Conservation (phyloP, 2,113 vertebrate genomes). For the Chelonoidis abingdonii region DNA sequence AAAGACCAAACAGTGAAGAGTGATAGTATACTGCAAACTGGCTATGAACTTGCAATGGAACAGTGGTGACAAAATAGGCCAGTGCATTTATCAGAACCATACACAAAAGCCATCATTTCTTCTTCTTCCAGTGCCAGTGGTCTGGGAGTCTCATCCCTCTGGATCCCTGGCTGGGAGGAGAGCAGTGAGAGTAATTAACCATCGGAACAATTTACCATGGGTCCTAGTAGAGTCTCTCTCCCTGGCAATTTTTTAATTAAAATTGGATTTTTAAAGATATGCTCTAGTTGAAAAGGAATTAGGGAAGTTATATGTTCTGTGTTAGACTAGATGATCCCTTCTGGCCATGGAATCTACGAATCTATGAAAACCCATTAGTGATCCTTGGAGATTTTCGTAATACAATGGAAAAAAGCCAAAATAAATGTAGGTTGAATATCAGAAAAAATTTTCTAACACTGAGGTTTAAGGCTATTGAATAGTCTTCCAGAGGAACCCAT, state of each 20-base stretch:
- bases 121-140: not conserved
- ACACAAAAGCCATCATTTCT: not conserved
- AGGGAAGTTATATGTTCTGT: not conserved
- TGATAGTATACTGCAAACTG: not conserved
- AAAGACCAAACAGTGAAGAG: not conserved
- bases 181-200: not conserved
- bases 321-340: not conserved
- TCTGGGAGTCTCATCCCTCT: not conserved
- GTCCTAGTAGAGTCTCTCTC: not conserved
- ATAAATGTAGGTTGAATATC: slow-evolving; percentile 1
- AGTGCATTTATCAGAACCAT: not conserved
- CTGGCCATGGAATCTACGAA: not conserved
- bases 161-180: not conserved
- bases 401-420: slow-evolving; percentile 25
- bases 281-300: too few species aligned
- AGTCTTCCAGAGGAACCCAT: not conserved
- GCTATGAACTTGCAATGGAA: not conserved
- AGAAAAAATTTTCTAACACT: not conserved
- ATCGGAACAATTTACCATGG: not conserved
- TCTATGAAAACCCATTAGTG: not conserved
- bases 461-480: not conserved
- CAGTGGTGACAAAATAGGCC: not conserved
- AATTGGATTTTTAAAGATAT: not conserved
- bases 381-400: not conserved
- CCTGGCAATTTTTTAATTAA: not conserved